Evolutionary conservation across 2,797 vertebrate species (phyloP).

Genomic region (Parauchenoglanis punctatus): DNA sequence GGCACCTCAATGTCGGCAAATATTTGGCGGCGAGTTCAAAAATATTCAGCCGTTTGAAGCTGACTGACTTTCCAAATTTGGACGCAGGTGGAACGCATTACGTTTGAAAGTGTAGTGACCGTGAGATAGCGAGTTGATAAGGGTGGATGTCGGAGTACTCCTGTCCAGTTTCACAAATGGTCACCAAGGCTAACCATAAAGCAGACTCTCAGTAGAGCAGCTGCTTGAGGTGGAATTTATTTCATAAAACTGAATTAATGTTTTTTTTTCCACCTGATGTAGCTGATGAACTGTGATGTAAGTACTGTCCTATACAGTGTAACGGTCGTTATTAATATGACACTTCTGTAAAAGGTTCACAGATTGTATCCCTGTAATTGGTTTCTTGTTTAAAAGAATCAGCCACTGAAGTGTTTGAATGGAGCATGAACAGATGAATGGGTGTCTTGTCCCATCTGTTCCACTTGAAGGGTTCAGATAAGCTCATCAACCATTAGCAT

Average conservation of each 20-base stretch:
- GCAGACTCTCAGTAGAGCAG: not conserved
- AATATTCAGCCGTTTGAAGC: slow-evolving; percentile 46
- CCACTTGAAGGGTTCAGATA: not conserved
- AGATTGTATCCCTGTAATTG: slow-evolving; percentile 28
- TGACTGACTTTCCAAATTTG: not conserved
- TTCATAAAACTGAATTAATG: not conserved
- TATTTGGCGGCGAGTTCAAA: slow-evolving; percentile 58
- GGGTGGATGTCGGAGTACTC: not conserved
- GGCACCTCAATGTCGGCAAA: slow-evolving; percentile 53
- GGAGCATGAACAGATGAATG: slow-evolving; percentile 11
- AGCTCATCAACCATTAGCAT: slow-evolving; percentile 5
- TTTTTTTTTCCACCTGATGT: not conserved
- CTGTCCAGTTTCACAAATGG: slow-evolving; percentile 1
- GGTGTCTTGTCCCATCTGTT: slow-evolving; percentile 32
- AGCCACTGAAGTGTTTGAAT: slow-evolving; percentile 12
- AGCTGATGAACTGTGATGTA: slow-evolving; percentile 11
- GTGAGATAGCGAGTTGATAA: slow-evolving; percentile 22
- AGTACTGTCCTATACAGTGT: not conserved
- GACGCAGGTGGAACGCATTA: slow-evolving; percentile 12
- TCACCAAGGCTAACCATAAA: slow-evolving; percentile 4
- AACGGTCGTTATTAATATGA: slow-evolving; percentile 20
- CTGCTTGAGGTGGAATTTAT: not conserved
- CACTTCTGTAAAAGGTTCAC: slow-evolving; percentile 2
- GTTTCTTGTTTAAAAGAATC: slow-evolving; percentile 16
- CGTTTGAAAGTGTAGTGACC: slow-evolving; percentile 28